Evolutionary conservation across 1,140 invertebrate genomes (phyloP), one percentile per base, ranked within the genome.

Genomic region (Rhynchophorus ferrugineus): DNA sequence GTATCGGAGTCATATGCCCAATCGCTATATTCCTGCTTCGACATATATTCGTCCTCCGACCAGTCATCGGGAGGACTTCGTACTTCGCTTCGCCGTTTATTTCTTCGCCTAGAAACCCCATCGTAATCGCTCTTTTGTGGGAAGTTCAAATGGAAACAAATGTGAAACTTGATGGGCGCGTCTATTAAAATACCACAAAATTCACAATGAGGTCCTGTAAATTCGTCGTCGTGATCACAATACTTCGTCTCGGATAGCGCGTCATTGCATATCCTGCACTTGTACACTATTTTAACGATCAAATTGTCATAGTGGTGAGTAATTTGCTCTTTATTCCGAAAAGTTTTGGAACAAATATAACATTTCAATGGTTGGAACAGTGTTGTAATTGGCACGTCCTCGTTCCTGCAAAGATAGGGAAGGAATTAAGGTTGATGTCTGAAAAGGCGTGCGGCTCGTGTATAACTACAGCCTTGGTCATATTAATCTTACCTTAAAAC

Each of bases 121-220:
- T 37, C 17, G 13, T n/a, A 2, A 37, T 13, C 35, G 17, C 35
- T 16, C 13, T n/a, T 37, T 37, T 3, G 35, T 16, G 38, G 45
- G 16, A 37, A 2, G 33, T 52, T 29, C 18, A 39, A 33, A 47
- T 54, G 51, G 22, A 47, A 54, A 16, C 51, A 54, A 7, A 24
- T n/a, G 21, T 54, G 51, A 6, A 21, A 16, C 1, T 20, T 14
- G 13, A 18, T 20, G 21, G 51, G 44, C n/a, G 33, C 13, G n/a
- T 34, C 44, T n/a, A 54, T 17, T 14, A 24, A 17, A 13, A 33
- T 9, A 8, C 37, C 37, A 24, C 51, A 54, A 17, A 54, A 47
- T 36, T 17, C 51, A 54, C 3, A 22, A 24, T 13, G 20, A 16
- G 1, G 8, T 34, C 17, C 16, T 22, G 11, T 16, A 29, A 19